A percentile compares a stretch with the other conserved stretches of the same genome.
Evolutionary conservation across 2,113 vertebrate species (phyloP).

Genomic region (Choloepus hoffmanni): DNA sequence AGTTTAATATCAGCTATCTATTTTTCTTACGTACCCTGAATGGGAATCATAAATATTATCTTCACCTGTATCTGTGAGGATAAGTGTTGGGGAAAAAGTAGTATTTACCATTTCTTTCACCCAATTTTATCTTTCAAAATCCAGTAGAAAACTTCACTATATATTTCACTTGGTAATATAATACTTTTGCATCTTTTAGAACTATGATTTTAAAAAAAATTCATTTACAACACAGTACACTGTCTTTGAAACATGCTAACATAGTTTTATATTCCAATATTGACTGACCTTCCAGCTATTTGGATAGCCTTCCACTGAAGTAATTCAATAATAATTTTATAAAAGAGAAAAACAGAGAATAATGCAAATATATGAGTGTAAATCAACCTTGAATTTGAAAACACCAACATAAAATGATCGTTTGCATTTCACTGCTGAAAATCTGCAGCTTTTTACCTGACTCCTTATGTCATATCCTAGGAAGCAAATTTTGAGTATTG

Average conservation of each 20-base stretch:
- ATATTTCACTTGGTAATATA: not conserved
- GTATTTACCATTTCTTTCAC: not conserved
- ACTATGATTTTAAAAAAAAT: not conserved
- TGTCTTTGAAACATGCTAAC: conserved; percentile 68
- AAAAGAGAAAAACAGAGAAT: conserved; percentile 32
- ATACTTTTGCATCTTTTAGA: conserved; percentile 23
- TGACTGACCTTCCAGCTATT: conserved; percentile 73
- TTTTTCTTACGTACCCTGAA: not conserved
- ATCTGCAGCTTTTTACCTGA: conserved; percentile 72
- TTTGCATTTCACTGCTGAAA: conserved; percentile 85
- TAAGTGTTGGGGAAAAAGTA: not conserved
- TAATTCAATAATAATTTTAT: conserved; percentile 82
- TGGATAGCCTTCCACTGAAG: conserved; percentile 67
- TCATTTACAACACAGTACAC: not conserved
- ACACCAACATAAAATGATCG: conserved; percentile 83
- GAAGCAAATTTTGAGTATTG: conserved; percentile 82
- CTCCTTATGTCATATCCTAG: conserved; percentile 75
- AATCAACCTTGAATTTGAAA: conserved; percentile 89
- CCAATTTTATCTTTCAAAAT: conserved; percentile 47
- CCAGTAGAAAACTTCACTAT: conserved; percentile 2
- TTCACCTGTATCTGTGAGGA: not conserved
- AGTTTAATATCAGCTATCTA: not conserved
- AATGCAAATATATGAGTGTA: conserved; percentile 67
- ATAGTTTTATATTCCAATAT: conserved; percentile 76
- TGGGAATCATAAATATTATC: not conserved